A percentile compares a stretch with the other conserved stretches of the same genome.
Evolutionary conservation across 2,797 vertebrate genomes (phyloP).

Genomic region (Urocyon cinereoargenteus): DNA sequence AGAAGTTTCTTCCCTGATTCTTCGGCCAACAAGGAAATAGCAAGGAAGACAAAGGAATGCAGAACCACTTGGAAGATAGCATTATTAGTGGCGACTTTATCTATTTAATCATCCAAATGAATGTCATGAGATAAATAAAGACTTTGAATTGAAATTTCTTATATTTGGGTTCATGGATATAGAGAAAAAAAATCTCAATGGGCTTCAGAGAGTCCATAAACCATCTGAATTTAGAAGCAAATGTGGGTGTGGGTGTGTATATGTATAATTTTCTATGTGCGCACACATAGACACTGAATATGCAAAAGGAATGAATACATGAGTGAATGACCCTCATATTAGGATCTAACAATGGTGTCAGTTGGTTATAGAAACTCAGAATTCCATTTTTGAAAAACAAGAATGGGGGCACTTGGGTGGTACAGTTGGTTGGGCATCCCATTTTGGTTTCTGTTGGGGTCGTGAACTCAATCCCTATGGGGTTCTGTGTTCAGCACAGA

Average conservation of each 20-base stretch:
- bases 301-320: not conserved
- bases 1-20: not conserved
- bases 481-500: not conserved
- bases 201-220: not conserved
- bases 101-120: not conserved
- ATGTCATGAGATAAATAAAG: not conserved
- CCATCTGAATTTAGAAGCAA: slow-evolving; percentile 8
- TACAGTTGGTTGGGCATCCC: not conserved
- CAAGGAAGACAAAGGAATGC: slow-evolving; percentile 26
- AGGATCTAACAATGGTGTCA: not conserved
- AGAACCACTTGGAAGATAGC: not conserved
- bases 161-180: slow-evolving; percentile 32
- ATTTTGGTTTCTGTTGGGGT: not conserved
- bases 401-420: not conserved
- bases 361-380: not conserved
- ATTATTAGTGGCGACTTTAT: not conserved
- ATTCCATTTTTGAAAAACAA: not conserved
- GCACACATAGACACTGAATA: not conserved
- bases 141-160: slow-evolving; percentile 20
- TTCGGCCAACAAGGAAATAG: slow-evolving; percentile 1
- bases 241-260: not conserved
- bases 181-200: slow-evolving; percentile 7
- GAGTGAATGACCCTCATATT: not conserved
- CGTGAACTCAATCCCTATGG: not conserved
- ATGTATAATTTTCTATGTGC: not conserved